phyloP scores from a whole-genome alignment of 1,140 invertebrate genomes.

The Cydia splendana region DNA sequence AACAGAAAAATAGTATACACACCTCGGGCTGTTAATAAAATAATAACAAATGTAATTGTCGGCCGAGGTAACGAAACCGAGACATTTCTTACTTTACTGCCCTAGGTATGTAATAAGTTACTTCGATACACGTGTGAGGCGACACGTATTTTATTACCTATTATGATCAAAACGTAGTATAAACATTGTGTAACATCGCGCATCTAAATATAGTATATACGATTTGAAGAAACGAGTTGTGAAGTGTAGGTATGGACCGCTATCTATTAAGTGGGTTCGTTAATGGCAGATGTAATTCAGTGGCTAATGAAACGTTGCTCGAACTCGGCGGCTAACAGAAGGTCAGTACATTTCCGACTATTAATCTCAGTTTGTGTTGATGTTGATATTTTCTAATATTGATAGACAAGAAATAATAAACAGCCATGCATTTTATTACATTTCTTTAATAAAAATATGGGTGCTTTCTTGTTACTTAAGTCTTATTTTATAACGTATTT shows the following conservation, averaged over 20 bases:
- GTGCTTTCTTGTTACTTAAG: too few relatives aligned
- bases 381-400: background rate
- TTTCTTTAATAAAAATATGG: too few relatives aligned
- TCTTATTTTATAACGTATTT: too few relatives aligned
- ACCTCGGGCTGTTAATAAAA: too few relatives aligned
- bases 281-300: constrained; percentile 11
- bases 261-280: constrained; percentile 1
- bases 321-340: background rate
- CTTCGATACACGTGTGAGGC: too few relatives aligned
- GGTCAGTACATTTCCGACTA: constrained; percentile 13
- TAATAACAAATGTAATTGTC: too few relatives aligned
- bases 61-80: too few relatives aligned
- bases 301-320: background rate
- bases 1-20: too few relatives aligned
- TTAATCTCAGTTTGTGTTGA: background rate
- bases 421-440: too few relatives aligned
- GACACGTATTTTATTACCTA: background rate
- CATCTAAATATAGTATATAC: background rate
- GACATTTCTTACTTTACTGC: too few relatives aligned
- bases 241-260: background rate
- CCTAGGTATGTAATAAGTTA: too few relatives aligned
- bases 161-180: background rate
- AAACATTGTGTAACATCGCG: background rate
- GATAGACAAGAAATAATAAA: background rate
- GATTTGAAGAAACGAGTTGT: background rate